Evolutionary conservation across 2,113 vertebrate species (phyloP).

Genomic region (Boulengeromyrus knoepffleri): DNA sequence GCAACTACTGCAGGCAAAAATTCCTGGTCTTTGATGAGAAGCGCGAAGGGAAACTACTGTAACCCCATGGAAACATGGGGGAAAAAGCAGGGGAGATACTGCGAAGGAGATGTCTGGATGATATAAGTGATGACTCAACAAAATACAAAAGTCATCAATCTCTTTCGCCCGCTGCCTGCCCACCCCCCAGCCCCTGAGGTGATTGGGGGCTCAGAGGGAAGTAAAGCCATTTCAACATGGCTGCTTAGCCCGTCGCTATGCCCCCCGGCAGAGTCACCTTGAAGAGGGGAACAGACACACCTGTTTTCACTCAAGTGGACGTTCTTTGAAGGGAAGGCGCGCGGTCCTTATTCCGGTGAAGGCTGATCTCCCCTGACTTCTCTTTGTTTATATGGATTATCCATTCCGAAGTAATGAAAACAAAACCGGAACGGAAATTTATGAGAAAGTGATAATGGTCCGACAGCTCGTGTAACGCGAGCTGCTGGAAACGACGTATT

Average conservation of each 20-base stretch:
- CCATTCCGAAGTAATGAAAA: constrained; percentile 52
- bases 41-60: not conserved
- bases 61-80: too few relatives aligned
- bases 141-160: constrained; percentile 3
- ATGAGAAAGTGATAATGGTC: constrained; percentile 50
- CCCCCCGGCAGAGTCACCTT: constrained; percentile 36
- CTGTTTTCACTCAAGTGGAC: constrained; percentile 54
- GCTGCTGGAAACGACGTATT: constrained; percentile 28
- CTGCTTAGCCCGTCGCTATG: not conserved
- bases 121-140: constrained; percentile 28
- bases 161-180: constrained; percentile 14
- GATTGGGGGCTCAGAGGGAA: constrained; percentile 38
- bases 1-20: not conserved
- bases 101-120: not conserved
- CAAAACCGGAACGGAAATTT: constrained; percentile 51
- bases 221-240: constrained; percentile 26
- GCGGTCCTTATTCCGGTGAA: constrained; percentile 31
- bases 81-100: too few relatives aligned
- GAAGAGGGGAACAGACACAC: constrained; percentile 41
- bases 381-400: constrained; percentile 56
- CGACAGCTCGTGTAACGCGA: constrained; percentile 35
- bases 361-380: constrained; percentile 40
- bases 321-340: constrained; percentile 50
- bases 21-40: not conserved
- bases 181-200: constrained; percentile 9